Base-by-base conservation (phyloP, 2,797 vertebrate genomes). In the Sebastes elongatus region DNA sequence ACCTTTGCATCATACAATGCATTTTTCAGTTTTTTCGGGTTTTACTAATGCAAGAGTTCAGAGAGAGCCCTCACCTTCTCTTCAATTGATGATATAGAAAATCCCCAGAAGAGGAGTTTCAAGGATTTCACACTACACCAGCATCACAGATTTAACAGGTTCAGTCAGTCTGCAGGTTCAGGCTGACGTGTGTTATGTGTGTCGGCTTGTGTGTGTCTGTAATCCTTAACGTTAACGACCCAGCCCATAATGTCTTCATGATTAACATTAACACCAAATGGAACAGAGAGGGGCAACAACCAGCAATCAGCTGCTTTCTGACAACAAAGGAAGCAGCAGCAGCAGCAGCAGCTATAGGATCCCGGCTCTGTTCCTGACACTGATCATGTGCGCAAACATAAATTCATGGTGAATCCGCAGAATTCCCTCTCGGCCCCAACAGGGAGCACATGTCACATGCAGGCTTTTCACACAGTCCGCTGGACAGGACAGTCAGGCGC, bases 391-490 rank as follows among this genome's bases (percentile, higher is more conserved):
- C 20, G 62, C 64, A 7, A 77, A 88, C 83, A 88, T 78, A 87
- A 90, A 93, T 88, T 88, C 77, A 53, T 78, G 69, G 86, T 88
- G 88, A 92, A 84, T 88, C 78, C 79, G 7, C 66, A 85, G 78
- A 82, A 75, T 85, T 84, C 67, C 68, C 71, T 83, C 74, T 75
- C 13, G 71, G 86, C 76, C 88, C 88, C 93, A 86, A 79, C 86
- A 87, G 89, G 89, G 92, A 93, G 86, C 85, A 83, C 89, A 88
- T 86, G 93, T 93, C 94, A 91, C 91, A 89, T 89, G 42, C 75
- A 93, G 83, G 87, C 91, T 92, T 92, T 94, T 94, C 93, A 93
- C 91, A 89, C 90, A 85, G 75, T 81, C 84, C 82, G 84, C 87
- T 65, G 87, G 90, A 93, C 88, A 89, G 89, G 88, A 92, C 86